phyloP scores from a whole-genome alignment of 2,888 invertebrate species.

The Tupiocoris notatus region DNA sequence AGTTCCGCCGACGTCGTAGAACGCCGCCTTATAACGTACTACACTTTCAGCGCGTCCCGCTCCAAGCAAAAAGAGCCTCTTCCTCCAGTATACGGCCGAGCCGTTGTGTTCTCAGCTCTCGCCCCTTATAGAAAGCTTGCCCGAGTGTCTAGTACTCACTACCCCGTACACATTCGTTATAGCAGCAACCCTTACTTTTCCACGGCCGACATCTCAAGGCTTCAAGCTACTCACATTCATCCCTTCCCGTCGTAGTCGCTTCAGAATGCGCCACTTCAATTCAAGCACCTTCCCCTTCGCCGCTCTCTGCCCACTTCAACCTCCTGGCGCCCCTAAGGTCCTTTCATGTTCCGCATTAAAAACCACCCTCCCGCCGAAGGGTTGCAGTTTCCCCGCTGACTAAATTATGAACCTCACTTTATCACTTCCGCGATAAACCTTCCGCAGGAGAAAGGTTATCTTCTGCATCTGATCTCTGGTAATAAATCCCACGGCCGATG shows the following conservation, averaged over 20 bases:
- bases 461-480: neutral
- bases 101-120: neutral
- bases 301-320: neutral
- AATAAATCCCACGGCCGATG: neutral
- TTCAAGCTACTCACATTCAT: neutral
- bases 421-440: slow-evolving; percentile 16
- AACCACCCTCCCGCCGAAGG: neutral
- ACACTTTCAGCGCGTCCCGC: neutral
- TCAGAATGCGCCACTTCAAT: slow-evolving; percentile 9
- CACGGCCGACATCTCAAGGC: neutral
- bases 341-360: slow-evolving; percentile 4
- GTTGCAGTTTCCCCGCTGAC: neutral
- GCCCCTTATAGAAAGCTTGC: neutral
- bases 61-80: neutral
- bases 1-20: slow-evolving; percentile 22
- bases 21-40: neutral
- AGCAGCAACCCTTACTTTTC: neutral
- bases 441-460: slow-evolving; percentile 9
- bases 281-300: slow-evolving; percentile 2
- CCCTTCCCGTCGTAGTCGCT: neutral
- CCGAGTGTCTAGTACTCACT: neutral
- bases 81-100: neutral
- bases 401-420: slow-evolving; percentile 15
- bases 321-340: neutral
- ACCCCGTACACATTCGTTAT: neutral